These are phyloP conservation scores for Epizoanthus scotinus DNA, from an alignment of 92 coral and sea anemone species.

Conservation along the genomic window DNA sequence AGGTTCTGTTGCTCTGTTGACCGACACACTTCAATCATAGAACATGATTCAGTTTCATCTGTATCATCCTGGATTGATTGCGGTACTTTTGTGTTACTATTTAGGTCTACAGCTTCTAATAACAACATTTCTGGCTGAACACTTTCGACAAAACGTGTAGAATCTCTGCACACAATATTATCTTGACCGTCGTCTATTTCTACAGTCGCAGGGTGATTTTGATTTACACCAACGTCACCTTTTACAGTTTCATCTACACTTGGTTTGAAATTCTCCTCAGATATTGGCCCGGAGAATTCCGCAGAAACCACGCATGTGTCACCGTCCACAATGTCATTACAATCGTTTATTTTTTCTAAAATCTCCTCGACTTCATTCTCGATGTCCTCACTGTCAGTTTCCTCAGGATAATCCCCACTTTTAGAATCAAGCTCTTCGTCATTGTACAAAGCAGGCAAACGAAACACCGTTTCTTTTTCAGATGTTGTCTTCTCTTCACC, in stretches of 20 bases:
- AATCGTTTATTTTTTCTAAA: conserved; percentile 21
- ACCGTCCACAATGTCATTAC: background rate
- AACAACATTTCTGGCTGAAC: background rate
- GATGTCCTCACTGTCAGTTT: conserved; percentile 20
- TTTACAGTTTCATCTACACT: background rate
- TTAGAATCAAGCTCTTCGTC: background rate
- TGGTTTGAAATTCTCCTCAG: background rate
- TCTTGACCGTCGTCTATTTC: conserved; percentile 7
- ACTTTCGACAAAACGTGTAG: background rate
- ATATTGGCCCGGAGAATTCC: background rate
- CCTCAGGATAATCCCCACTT: background rate
- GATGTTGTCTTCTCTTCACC: background rate
- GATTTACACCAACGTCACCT: conserved; percentile 1
- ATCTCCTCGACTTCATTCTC: conserved; percentile 33
- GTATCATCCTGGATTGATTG: background rate
- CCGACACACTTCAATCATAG: background rate
- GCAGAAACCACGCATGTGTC: background rate
- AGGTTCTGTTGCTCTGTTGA: background rate
- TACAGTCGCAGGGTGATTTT: background rate
- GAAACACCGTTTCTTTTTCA: background rate
- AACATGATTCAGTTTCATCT: background rate
- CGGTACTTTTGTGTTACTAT: background rate
- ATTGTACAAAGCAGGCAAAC: background rate
- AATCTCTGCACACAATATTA: background rate
- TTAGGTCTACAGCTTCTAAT: background rate